Conservation (phyloP, 2,113 vertebrate species). For the Coracopsis vasa region DNA sequence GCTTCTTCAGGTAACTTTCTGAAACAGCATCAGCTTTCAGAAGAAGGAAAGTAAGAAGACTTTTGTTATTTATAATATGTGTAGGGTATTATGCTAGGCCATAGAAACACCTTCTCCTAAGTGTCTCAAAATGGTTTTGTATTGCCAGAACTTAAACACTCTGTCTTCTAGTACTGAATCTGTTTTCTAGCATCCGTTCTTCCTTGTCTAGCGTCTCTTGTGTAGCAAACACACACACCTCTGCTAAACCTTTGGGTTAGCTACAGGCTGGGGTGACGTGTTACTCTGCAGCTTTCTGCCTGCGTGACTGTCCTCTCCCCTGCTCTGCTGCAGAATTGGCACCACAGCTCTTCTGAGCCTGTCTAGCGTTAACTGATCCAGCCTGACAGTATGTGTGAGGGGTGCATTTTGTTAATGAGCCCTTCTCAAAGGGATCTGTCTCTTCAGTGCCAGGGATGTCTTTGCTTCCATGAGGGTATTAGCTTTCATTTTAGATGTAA, state of each 20-base stretch:
- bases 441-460: slow-evolving; percentile 48
- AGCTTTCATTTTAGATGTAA: slow-evolving; percentile 50
- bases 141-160: not conserved
- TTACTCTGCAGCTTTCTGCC: not conserved
- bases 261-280: not conserved
- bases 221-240: not conserved
- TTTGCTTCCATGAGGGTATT: slow-evolving; percentile 64
- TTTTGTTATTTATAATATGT: not conserved
- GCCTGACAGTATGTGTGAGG: slow-evolving; percentile 43
- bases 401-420: slow-evolving; percentile 64
- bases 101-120: not conserved
- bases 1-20: not conserved
- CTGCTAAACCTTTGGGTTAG: not conserved
- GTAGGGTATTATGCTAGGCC: not conserved
- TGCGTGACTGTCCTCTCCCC: not conserved
- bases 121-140: not conserved
- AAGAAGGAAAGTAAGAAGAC: not conserved
- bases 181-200: not conserved
- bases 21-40: not conserved
- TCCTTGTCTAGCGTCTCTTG: not conserved
- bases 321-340: not conserved
- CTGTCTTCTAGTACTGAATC: not conserved
- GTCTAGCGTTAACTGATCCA: slow-evolving; percentile 3
- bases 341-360: not conserved
- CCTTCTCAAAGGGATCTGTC: slow-evolving; percentile 57